phyloP scores from a whole-genome alignment of 2,888 invertebrate species.

The Eubasilissa splendida region DNA sequence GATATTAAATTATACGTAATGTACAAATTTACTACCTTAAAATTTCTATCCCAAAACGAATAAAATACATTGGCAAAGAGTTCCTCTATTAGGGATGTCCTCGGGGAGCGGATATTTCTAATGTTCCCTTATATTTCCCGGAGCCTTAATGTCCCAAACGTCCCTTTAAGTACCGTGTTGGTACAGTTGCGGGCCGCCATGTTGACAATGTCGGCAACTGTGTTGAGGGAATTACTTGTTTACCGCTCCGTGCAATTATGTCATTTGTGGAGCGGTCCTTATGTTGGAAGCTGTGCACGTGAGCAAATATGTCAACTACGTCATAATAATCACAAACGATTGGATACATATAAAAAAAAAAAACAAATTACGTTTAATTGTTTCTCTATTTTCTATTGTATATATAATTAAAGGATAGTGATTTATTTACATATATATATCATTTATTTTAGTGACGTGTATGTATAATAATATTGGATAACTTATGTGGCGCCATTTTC shows the following conservation, averaged over 20 bases:
- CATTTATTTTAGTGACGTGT: too few species aligned
- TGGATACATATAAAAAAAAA: too few species aligned
- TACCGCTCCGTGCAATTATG: conserved; percentile 38
- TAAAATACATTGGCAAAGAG: conserved; percentile 24
- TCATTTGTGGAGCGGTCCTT: conserved; percentile 36
- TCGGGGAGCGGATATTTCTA: background rate
- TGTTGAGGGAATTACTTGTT: conserved; percentile 38
- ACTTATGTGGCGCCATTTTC: too few species aligned
- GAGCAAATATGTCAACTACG: background rate
- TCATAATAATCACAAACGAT: too few species aligned
- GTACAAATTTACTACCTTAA: too few species aligned
- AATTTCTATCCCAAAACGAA: background rate
- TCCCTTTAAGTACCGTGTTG: background rate
- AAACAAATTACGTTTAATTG: too few species aligned
- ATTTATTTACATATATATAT: too few species aligned
- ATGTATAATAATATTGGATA: too few species aligned
- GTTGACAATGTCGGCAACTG: conserved; percentile 19
- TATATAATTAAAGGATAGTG: too few species aligned
- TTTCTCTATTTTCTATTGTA: too few species aligned
- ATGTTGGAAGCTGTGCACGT: background rate
- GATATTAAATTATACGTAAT: too few species aligned
- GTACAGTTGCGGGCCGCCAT: conserved; percentile 21
- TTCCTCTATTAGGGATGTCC: conserved; percentile 7
- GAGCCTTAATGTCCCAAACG: background rate
- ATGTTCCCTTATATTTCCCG: conserved; percentile 1